Percentiles rank a stretch among this genome's conserved stretches.
Evolutionary conservation across 2,888 invertebrate genomes (phyloP).

Genomic region (Tetropium fuscum): DNA sequence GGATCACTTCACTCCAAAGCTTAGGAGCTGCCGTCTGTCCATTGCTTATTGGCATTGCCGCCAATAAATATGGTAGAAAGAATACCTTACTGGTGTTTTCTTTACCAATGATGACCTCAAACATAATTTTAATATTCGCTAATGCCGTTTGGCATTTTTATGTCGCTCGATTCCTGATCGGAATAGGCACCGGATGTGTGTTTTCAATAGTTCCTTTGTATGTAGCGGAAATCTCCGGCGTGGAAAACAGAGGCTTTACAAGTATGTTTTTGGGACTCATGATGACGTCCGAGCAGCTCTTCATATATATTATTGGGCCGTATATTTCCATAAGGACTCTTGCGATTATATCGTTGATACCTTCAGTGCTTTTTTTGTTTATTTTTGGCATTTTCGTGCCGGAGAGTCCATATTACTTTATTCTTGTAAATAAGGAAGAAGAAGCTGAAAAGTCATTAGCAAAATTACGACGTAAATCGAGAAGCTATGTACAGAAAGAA

Average conservation of each 20-base stretch:
- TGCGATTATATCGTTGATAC: constrained; percentile 35
- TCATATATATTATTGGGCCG: constrained; percentile 41
- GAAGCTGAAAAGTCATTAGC: constrained; percentile 76
- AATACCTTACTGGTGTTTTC: constrained; percentile 5
- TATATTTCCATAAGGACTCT: constrained; percentile 37
- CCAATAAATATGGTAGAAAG: constrained; percentile 18
- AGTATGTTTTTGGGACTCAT: constrained; percentile 38
- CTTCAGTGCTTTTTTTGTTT: constrained; percentile 40
- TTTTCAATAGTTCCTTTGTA: constrained; percentile 85
- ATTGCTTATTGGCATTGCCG: constrained; percentile 1
- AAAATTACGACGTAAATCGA: constrained; percentile 64
- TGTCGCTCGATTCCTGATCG: constrained; percentile 11
- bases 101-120: constrained; percentile 11
- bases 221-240: constrained; percentile 86
- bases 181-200: constrained; percentile 69
- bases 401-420: constrained; percentile 46
- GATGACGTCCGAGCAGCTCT: constrained; percentile 36
- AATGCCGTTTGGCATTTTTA: constrained; percentile 5
- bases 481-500: constrained; percentile 37
- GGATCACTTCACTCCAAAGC: constrained; percentile 14
- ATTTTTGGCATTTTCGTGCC: constrained; percentile 40
- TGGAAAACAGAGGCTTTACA: constrained; percentile 75
- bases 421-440: constrained; percentile 57
- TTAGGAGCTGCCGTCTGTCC: constrained; percentile 3
- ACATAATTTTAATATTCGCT: constrained; percentile 14